Evolutionary conservation across 2,888 invertebrate species (phyloP), one percentile per base, ranked within the genome.

Genomic region (Oscheius sp.): DNA sequence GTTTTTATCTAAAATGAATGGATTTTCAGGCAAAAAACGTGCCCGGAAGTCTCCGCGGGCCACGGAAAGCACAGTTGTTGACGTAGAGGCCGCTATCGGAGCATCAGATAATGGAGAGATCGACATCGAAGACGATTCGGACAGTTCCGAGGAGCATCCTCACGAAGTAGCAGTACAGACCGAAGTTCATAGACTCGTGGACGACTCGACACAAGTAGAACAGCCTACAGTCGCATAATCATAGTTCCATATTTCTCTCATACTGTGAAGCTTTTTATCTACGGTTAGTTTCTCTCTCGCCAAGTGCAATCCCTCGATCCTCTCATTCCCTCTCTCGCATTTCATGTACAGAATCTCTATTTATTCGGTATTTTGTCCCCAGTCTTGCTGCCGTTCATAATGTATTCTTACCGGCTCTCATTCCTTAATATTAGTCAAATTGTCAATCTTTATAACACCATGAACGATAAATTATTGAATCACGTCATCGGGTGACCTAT

Each of bases 121-220:
- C 47, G 35, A 13, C 11, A 47, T 37, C 10, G 73, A 73, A n/a
- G 55, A 53, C 3, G 60, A 72, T 11, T 32, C 37, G 1, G 72
- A 72, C 35, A 47, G 32, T 48, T 65, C 65, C n/a, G 21, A 74
- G 58, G 66, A 74, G 29, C 42, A 42, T 1, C 60, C 68, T 47
- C 78, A 79, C 47, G 78, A 79, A n/a, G 75, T 78, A 33, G 81
- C 78, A 47, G 76, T 81, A 9, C 81, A 81, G 74, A 76, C 81
- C 3, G 76, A 74, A 7, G 42, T 48, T 21, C 68, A 50, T 21
- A 35, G 48, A 9, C 58, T 74, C 9, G 74, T 74, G 2, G 68
- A 74, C 47, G 53, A 51, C 35, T 33, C 47, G 9, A 74, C 74
- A 1, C 60, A 51, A 60, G 59, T 35, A 10, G 53, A 47, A 10